A percentile compares a stretch with the other conserved stretches of the same genome.
phyloP scores from a whole-genome alignment of 37 sponge, comb jelly and placozoan genomes.

The Aphrocallistes beatrix region DNA sequence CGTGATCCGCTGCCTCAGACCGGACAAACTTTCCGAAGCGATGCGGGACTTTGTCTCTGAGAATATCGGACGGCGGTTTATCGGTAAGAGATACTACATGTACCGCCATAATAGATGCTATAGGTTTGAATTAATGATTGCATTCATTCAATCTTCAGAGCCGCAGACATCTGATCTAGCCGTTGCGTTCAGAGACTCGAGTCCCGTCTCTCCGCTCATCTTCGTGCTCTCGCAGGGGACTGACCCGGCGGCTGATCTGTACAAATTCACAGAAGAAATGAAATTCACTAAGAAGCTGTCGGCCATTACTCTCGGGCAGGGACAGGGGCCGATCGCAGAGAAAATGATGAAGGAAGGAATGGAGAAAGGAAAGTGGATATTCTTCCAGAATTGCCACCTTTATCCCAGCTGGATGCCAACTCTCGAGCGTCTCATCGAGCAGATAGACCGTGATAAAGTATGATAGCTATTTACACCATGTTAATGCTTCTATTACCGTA shows the following conservation, averaged over 20 bases:
- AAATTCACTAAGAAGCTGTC: conserved; percentile 12
- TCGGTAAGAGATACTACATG: conserved; percentile 11
- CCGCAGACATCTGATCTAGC: conserved; percentile 42
- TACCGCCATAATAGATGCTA: background rate
- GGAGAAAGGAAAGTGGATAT: conserved; percentile 31
- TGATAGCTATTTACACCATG: background rate
- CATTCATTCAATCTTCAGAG: background rate
- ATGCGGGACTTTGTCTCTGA: conserved; percentile 65
- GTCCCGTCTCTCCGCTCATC: conserved; percentile 29
- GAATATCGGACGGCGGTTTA: conserved; percentile 73
- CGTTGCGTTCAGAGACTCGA: conserved; percentile 27
- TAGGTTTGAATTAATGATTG: background rate
- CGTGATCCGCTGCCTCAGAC: conserved; percentile 35
- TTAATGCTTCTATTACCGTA: background rate
- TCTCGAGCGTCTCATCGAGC: conserved; percentile 41
- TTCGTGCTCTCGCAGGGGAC: conserved; percentile 43
- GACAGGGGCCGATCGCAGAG: conserved; percentile 46
- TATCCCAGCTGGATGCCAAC: conserved; percentile 34
- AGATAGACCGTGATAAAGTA: conserved; percentile 11
- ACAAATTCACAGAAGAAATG: conserved; percentile 35
- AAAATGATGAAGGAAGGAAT: conserved; percentile 39
- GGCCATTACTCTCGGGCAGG: conserved; percentile 41
- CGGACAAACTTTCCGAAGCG: conserved; percentile 31
- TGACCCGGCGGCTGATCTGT: conserved; percentile 33
- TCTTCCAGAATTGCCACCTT: conserved; percentile 45